Conservation (phyloP, 2,113 vertebrate genomes). For the Pteronura brasiliensis region DNA sequence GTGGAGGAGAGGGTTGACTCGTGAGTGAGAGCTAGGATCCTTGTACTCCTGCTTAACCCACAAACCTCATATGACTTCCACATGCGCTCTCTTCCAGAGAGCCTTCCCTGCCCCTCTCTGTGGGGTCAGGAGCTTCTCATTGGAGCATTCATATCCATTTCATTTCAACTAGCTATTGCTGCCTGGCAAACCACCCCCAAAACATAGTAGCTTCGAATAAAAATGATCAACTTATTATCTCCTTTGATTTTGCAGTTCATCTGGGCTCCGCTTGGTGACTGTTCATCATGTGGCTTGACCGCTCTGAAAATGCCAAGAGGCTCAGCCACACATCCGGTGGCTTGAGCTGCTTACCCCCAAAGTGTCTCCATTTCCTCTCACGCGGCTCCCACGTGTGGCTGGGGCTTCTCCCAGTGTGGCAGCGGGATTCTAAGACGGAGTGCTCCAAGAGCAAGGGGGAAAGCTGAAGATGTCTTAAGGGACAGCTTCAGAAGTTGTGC, state of each 20-base stretch:
- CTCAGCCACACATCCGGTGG: too few species aligned
- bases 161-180: not conserved
- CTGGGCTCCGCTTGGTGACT: not conserved
- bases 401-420: not conserved
- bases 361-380: not conserved
- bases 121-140: not conserved
- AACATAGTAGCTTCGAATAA: not conserved
- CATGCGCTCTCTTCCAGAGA: not conserved
- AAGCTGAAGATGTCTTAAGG: not conserved
- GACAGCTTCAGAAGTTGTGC: not conserved
- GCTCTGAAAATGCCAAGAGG: not conserved
- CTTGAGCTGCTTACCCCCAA: not conserved
- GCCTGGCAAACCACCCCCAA: not conserved
- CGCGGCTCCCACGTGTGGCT: rapidly evolving
- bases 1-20: not conserved
- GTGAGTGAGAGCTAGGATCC: not conserved
- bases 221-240: not conserved
- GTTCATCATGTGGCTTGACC: not conserved
- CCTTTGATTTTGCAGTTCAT: not conserved
- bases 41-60: not conserved
- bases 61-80: rapidly evolving
- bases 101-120: not conserved
- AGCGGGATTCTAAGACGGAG: not conserved
- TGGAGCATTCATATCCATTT: not conserved
- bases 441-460: not conserved